A percentile compares a stretch with the other conserved stretches of the same genome.
Evolutionary conservation across 2,113 vertebrate genomes (phyloP).

Genomic region (Vanacampus margaritifer): DNA sequence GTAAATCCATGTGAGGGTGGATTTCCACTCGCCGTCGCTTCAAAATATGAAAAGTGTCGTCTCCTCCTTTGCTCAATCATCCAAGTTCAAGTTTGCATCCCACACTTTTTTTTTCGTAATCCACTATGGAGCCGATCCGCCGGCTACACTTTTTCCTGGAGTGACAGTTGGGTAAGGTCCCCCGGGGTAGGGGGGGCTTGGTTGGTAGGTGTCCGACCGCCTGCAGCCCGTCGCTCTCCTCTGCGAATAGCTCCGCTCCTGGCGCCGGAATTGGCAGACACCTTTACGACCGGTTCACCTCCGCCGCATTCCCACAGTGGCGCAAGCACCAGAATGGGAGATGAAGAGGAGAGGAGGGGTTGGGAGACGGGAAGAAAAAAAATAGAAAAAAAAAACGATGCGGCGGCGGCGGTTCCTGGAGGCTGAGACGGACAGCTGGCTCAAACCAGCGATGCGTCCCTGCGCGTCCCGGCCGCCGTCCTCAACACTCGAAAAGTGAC

Average conservation of each 20-base stretch:
- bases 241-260: constrained; percentile 32
- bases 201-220: constrained; percentile 13
- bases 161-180: constrained; percentile 31
- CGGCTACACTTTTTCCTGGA: constrained; percentile 15
- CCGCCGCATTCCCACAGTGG: constrained; percentile 77
- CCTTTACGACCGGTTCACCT: constrained; percentile 42
- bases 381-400: constrained; percentile 72
- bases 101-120: constrained; percentile 35
- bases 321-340: constrained; percentile 61
- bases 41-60: not conserved
- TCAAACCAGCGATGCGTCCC: constrained; percentile 65
- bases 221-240: constrained; percentile 36
- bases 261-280: not conserved
- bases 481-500: constrained; percentile 55
- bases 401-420: constrained; percentile 76
- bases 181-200: not conserved
- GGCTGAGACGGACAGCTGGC: constrained; percentile 50
- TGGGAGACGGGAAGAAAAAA: constrained; percentile 25
- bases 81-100: constrained; percentile 44
- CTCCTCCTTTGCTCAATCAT: not conserved
- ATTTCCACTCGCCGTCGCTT: not conserved
- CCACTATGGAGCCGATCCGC: constrained; percentile 45
- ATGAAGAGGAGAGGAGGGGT: constrained; percentile 47
- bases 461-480: constrained; percentile 56
- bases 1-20: constrained; percentile 56